phyloP scores from a whole-genome alignment of 2,888 invertebrate species.

The Eupithecia abbreviata region DNA sequence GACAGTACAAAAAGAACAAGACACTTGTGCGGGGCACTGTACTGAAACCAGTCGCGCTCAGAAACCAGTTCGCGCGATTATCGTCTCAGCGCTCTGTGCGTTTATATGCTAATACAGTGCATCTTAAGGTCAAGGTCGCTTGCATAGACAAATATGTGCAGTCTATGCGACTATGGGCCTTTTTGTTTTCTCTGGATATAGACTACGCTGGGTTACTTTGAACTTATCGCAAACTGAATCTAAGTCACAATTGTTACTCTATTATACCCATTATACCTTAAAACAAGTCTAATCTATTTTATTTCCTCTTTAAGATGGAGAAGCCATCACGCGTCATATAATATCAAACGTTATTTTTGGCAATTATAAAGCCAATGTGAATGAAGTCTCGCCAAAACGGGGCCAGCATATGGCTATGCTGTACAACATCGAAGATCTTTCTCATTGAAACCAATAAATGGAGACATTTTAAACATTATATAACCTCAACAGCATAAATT shows the following conservation, averaged over 20 bases:
- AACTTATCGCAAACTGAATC: not conserved
- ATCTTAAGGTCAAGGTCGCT: conserved; percentile 78
- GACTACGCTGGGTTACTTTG: not conserved
- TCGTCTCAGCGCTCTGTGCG: conserved; percentile 51
- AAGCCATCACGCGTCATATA: too few relatives aligned
- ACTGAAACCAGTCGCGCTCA: conserved; percentile 63
- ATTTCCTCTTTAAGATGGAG: too few relatives aligned
- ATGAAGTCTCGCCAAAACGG: not conserved
- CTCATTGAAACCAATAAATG: not conserved
- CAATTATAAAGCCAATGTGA: not conserved
- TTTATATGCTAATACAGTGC: conserved; percentile 79
- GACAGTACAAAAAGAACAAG: conserved; percentile 26
- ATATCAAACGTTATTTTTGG: too few relatives aligned
- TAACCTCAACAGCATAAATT: too few relatives aligned
- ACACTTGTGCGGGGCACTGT: conserved; percentile 54
- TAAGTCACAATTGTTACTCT: too few relatives aligned
- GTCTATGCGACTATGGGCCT: conserved; percentile 12
- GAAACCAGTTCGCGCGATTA: conserved; percentile 60
- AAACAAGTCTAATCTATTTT: too few relatives aligned
- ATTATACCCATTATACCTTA: too few relatives aligned
- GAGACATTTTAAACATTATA: not conserved
- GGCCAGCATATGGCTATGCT: not conserved
- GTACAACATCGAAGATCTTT: not conserved
- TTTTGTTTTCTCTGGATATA: not conserved
- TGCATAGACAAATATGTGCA: conserved; percentile 41